Evolutionary conservation across 2,888 invertebrate genomes (phyloP), one percentile per base, ranked within the genome.

Genomic region (Morpho helenor): DNA sequence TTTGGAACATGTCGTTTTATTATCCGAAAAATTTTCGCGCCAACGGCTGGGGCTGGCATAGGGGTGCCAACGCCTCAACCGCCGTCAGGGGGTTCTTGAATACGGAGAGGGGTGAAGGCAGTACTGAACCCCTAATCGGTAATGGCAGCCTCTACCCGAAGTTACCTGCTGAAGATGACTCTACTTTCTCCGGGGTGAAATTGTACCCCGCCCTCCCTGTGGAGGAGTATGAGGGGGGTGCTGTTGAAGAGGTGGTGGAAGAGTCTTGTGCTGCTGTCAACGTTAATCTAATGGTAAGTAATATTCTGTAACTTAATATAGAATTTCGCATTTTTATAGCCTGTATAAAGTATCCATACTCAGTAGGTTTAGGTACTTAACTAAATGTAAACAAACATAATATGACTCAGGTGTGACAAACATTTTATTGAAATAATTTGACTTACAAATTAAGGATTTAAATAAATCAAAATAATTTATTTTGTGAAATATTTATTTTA

Each of bases 1-100:
- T 31, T 31, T 40, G 7, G 55, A 53, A 54, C 39, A 74, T 73
- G 74, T 65, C 71, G 56, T 68, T 84, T 62, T 84, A 87, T 62
- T 90, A 88, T 64, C 88, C 89, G 66, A 89, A 87, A 74, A 90
- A 90, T 66, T 84, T 89, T 60, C 85, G 80, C 57, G 87, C 88
- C 48, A 84, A 88, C 59, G 90, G 90, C 1, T 89, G 87, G 87
- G 90, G 90, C 0, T 90, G 90, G 90, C 89, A 90, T 63, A 71
- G 89, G 16, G 65, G 72, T 0, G 69, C 72, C 6, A 79, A 65
- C n/a, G 81, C 84, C 1, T 70, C 86, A 0, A 71, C 76, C 0
- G 88, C 88, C 7, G 86, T 87, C 0, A 72, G 72, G 8, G 87
- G 87, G 0, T 90, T 90, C 60, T 67, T 89, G 61, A 82, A 74